Conservation (phyloP, 2,797 vertebrate species). For the Pampus argenteus region DNA sequence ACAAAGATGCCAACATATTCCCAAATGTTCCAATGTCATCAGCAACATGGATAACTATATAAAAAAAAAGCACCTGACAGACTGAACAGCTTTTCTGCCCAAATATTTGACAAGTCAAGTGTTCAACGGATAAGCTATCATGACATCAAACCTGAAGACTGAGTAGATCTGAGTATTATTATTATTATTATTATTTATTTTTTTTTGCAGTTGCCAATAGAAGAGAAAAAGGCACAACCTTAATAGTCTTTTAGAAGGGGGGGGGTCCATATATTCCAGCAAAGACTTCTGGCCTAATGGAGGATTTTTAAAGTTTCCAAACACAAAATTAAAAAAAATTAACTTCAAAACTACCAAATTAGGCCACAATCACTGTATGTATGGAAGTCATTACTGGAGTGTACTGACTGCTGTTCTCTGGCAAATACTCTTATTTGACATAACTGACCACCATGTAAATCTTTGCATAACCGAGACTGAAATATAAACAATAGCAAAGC, state of each 20-base stretch:
- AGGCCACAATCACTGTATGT: not conserved
- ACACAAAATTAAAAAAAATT: not conserved
- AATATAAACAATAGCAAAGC: not conserved
- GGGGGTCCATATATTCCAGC: constrained; percentile 6
- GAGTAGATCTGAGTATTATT: no score
- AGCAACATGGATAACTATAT: constrained; percentile 2
- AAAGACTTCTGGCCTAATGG: constrained; percentile 14
- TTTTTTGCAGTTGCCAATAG: not conserved
- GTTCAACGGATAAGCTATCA: constrained; percentile 5
- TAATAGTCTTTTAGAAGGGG: not conserved
- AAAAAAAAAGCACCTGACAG: not conserved
- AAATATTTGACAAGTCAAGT: not conserved
- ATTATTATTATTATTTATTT: no score
- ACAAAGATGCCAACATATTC: constrained; percentile 24
- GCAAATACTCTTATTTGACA: not conserved
- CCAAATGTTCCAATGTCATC: constrained; percentile 1
- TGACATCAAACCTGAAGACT: no score
- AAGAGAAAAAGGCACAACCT: constrained; percentile 23
- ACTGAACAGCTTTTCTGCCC: constrained; percentile 9
- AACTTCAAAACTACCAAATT: constrained; percentile 3
- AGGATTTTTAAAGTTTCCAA: constrained; percentile 6
- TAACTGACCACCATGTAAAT: not conserved
- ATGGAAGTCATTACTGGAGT: constrained; percentile 14
- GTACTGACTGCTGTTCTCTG: constrained; percentile 14
- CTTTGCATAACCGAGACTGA: constrained; percentile 24